A percentile compares a stretch with the other conserved stretches of the same genome.
phyloP scores from a whole-genome alignment of 2,113 vertebrate genomes.

The Actenoides lindsayi region DNA sequence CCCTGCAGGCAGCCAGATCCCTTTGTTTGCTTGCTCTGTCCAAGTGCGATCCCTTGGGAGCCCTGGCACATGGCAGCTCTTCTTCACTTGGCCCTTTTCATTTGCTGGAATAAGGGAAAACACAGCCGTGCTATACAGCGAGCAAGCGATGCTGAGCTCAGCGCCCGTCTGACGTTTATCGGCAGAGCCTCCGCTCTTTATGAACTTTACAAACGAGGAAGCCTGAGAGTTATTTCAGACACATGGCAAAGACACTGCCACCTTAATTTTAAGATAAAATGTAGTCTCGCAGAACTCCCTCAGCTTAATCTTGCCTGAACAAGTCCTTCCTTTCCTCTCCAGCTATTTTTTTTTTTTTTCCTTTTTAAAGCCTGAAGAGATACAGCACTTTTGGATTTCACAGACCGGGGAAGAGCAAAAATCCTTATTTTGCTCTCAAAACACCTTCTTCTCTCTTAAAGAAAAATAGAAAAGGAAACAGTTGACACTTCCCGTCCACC shows the following conservation, averaged over 20 bases:
- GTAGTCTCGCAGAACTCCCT: neutral
- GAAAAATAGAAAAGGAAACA: neutral
- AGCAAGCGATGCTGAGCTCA: neutral
- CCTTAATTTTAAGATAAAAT: slow-evolving; percentile 10
- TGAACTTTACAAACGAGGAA: slow-evolving; percentile 8
- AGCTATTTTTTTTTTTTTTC: neutral
- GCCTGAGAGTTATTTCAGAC: neutral
- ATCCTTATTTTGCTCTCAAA: neutral
- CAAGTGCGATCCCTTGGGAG: neutral
- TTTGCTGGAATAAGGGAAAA: neutral
- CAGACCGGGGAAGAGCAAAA: neutral
- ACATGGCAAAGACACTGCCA: neutral
- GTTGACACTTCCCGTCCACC: neutral
- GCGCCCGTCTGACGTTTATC: neutral
- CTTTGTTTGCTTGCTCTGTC: neutral
- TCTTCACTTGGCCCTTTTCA: neutral
- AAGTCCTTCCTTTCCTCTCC: neutral
- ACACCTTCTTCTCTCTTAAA: neutral
- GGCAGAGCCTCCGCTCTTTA: neutral
- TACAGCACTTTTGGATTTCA: neutral
- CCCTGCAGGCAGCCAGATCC: rapidly evolving
- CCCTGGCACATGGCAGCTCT: neutral
- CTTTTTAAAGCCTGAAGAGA: neutral
- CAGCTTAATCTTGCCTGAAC: slow-evolving; percentile 15
- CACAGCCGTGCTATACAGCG: slow-evolving; percentile 8